Evolutionary conservation across 64 coral and sea anemone genomes (phyloP).

Genomic region (Pocillopora damicornis): DNA sequence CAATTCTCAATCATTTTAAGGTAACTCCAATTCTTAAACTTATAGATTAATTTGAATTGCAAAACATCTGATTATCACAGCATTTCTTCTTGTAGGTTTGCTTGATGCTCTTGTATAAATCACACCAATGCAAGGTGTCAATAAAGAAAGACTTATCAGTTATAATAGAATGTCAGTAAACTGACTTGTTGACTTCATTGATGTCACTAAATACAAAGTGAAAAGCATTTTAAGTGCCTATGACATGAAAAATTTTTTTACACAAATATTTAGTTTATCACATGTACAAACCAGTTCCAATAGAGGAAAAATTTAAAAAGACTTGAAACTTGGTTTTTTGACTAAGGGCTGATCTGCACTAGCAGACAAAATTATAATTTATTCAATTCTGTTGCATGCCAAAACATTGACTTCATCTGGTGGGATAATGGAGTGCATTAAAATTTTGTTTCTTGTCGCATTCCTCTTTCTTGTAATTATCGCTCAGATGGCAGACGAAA

Average conservation of each 20-base stretch:
- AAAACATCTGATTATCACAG: constrained; percentile 10
- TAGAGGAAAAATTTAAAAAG: too few species aligned
- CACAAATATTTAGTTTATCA: too few species aligned
- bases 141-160: constrained; percentile 8
- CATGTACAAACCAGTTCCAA: too few species aligned
- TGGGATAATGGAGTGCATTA: background rate
- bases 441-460: constrained; percentile 45
- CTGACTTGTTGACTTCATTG: constrained; percentile 17
- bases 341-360: background rate
- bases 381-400: too few species aligned
- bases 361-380: too few species aligned
- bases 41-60: constrained; percentile 6
- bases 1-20: constrained; percentile 4
- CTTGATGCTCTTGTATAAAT: constrained; percentile 11
- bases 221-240: too few species aligned
- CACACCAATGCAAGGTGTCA: constrained; percentile 8
- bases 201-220: background rate
- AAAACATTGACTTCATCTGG: background rate
- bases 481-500: background rate
- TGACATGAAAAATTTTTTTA: too few species aligned
- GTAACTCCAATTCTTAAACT: constrained; percentile 1
- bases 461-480: constrained; percentile 5
- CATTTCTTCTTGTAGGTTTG: constrained; percentile 16
- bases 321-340: too few species aligned
- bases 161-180: constrained; percentile 14